Evolutionary conservation across 2,113 vertebrate species (phyloP).

Genomic region (Cheilinus undulatus): DNA sequence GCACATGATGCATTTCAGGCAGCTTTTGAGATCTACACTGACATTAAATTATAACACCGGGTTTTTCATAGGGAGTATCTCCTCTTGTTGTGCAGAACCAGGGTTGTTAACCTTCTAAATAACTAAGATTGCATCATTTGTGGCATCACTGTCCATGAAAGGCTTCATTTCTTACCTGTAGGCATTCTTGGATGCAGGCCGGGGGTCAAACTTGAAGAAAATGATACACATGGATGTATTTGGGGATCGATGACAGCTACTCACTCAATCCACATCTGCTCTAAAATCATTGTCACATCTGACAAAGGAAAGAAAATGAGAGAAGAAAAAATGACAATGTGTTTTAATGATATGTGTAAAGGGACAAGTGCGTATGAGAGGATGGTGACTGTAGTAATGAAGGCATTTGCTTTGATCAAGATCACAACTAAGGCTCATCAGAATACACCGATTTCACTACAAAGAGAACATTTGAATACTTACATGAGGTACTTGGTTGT

Average conservation of each 20-base stretch:
- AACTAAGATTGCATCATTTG: too few species aligned
- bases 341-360: too few species aligned
- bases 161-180: conserved; percentile 87
- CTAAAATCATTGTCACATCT: conserved; percentile 78
- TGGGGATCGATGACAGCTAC: conserved; percentile 34
- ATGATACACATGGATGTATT: conserved; percentile 94
- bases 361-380: too few species aligned
- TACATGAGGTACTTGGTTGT: conserved; percentile 25
- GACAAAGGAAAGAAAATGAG: conserved; percentile 41
- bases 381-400: too few species aligned
- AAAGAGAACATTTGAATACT: not conserved
- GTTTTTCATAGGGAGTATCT: too few species aligned
- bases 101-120: too few species aligned
- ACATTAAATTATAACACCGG: too few species aligned
- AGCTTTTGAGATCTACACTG: too few species aligned
- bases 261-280: conserved; percentile 56
- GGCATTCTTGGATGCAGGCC: conserved; percentile 94
- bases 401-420: too few species aligned
- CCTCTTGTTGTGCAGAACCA: too few species aligned
- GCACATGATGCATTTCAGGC: too few species aligned
- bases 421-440: not conserved
- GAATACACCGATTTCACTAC: not conserved
- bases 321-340: not conserved
- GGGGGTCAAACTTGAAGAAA: conserved; percentile 97
- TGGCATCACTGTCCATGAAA: too few species aligned